These are phyloP conservation scores for Proctacanthus coquilletti DNA, from an alignment of 1,140 invertebrate species.

Conservation along the genomic window DNA sequence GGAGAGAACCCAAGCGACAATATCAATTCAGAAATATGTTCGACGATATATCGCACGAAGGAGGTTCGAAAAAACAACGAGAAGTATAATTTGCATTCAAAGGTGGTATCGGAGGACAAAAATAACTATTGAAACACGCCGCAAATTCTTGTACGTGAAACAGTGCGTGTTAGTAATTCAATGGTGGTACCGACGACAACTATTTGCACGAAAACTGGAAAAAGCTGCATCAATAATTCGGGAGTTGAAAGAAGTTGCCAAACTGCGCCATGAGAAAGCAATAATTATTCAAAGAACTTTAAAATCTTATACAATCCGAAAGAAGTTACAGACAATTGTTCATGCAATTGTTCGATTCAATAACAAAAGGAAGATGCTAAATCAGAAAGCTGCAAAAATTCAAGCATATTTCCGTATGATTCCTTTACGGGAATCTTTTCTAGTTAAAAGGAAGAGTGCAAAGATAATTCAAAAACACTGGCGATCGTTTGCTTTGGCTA, in stretches of 20 bases:
- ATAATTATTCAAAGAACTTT: constrained; percentile 17
- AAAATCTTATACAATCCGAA: constrained; percentile 13
- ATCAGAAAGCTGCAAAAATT: background rate
- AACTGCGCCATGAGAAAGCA: background rate
- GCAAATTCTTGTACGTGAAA: constrained; percentile 9
- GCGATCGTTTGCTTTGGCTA: constrained; percentile 9
- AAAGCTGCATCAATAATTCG: background rate
- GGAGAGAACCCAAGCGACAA: constrained; percentile 26
- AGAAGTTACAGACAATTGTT: background rate
- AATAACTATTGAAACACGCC: constrained; percentile 11
- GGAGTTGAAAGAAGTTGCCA: background rate
- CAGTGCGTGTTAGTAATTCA: constrained; percentile 7
- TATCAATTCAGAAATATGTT: constrained; percentile 38
- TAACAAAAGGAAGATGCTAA: background rate
- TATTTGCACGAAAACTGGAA: constrained; percentile 2
- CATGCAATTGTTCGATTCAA: background rate
- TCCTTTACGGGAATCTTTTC: constrained; percentile 6
- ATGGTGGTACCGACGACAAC: constrained; percentile 4
- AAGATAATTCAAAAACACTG: constrained; percentile 16
- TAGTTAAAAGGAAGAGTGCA: constrained; percentile 10
- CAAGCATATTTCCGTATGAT: constrained; percentile 5
- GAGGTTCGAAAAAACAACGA: constrained; percentile 19
- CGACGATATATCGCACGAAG: constrained; percentile 34
- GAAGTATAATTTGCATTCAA: constrained; percentile 26
- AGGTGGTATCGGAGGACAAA: constrained; percentile 23